A percentile compares a stretch with the other conserved stretches of the same genome.
phyloP scores from a whole-genome alignment of 2,113 vertebrate species.

The Gavialis gangeticus region DNA sequence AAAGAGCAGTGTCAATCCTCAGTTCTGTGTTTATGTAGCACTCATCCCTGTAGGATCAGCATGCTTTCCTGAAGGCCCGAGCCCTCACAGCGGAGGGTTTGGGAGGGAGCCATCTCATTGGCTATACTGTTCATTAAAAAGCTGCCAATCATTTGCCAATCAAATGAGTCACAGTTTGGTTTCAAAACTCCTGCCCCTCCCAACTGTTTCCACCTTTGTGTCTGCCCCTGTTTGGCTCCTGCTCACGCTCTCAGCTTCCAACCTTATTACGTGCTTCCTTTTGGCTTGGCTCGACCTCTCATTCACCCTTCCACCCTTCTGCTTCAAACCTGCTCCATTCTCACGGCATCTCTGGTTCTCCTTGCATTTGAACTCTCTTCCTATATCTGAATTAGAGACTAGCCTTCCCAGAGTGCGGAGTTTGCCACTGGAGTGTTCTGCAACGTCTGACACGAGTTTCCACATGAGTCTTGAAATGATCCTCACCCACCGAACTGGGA shows the following conservation, averaged over 20 bases:
- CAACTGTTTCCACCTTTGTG: not conserved
- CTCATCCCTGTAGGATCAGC: not conserved
- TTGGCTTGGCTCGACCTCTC: not conserved
- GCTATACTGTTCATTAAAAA: not conserved
- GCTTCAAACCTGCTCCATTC: not conserved
- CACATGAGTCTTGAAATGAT: not conserved
- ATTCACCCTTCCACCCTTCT: not conserved
- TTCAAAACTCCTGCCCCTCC: not conserved
- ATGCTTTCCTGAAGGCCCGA: not conserved
- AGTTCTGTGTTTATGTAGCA: not conserved
- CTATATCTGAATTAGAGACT: not conserved
- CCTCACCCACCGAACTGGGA: not conserved
- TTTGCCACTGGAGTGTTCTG: not conserved
- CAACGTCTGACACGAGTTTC: not conserved
- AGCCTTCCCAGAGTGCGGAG: too few relatives aligned
- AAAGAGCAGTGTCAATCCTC: not conserved
- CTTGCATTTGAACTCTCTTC: not conserved
- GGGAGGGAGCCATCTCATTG: not conserved
- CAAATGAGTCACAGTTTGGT: not conserved
- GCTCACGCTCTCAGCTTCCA: not conserved
- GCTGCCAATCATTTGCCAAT: not conserved
- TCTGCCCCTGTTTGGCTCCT: not conserved
- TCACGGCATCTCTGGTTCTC: not conserved
- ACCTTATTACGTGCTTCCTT: not conserved
- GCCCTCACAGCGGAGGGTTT: rapidly evolving